A percentile compares a stretch with the other conserved stretches of the same genome.
Evolutionary conservation across 2,888 invertebrate species (phyloP).

Genomic region (Stictocephala bisonia): DNA sequence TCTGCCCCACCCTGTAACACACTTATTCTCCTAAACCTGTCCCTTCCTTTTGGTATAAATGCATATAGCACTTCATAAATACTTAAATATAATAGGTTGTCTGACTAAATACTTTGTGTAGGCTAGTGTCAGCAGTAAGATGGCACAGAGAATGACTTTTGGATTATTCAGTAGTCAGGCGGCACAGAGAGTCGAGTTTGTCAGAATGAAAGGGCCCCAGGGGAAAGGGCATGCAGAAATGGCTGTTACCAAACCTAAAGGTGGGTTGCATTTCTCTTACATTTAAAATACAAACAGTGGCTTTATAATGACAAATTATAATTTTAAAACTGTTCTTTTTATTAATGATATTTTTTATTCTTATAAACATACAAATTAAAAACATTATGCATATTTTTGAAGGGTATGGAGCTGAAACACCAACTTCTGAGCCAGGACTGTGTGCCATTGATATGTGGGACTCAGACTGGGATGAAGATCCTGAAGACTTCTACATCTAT

Average conservation of each 20-base stretch:
- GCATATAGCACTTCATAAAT: too few species aligned
- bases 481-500: conserved; percentile 85
- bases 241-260: conserved; percentile 93
- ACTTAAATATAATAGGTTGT: too few species aligned
- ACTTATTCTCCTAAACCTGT: too few species aligned
- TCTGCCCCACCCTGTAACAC: too few species aligned
- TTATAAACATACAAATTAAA: background rate
- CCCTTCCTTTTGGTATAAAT: too few species aligned
- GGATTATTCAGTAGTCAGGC: conserved; percentile 83
- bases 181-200: conserved; percentile 94
- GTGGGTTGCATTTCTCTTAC: too few species aligned
- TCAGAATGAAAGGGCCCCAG: conserved; percentile 97
- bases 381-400: background rate
- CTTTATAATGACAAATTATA: too few species aligned
- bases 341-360: too few species aligned
- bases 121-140: conserved; percentile 93
- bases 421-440: conserved; percentile 89
- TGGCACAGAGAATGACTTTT: conserved; percentile 96
- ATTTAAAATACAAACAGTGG: too few species aligned
- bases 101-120: too few species aligned
- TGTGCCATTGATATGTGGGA: conserved; percentile 91
- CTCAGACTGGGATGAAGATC: conserved; percentile 88
- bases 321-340: too few species aligned
- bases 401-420: conserved; percentile 91
- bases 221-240: conserved; percentile 98